Evolutionary conservation across 2,888 invertebrate genomes (phyloP), one percentile per base, ranked within the genome.

Genomic region (Theodoxus fluviatilis): DNA sequence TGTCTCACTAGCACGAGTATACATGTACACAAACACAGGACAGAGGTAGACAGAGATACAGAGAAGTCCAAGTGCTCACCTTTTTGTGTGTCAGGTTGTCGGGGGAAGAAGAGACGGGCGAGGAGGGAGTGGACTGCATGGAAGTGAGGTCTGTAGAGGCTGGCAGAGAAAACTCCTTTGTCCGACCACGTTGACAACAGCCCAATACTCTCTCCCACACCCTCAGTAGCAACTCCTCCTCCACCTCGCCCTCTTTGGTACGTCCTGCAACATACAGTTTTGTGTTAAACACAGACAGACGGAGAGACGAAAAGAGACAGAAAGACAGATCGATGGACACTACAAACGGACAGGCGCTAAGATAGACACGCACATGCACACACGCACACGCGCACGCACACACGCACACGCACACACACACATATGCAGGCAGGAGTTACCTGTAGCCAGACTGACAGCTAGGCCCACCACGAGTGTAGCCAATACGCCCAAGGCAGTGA

Each of bases 401-500:
- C n/a, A 6, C 18, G 4, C 52, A 6, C n/a, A 52, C 52, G n/a
- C 6, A 6, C 6, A 22, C 25, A 3, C 6, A n/a, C 28, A 57
- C 6, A 3, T 25, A 3, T 28, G 3, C 28, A 15, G 28, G 3
- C 25, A 12, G 31, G n/a, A 22, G 25, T n/a, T 67, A 67, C 67
- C 71, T 63, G 67, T 52, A 4, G 47, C 15, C 25, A 73, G 35
- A 68, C 79, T 77, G 37, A 78, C 75, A 18, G 79, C 18, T 6
- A 81, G 47, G 15, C 82, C 82, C 28, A 79, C 55, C 25, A 75
- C 28, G 0, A 82, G 74, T 1, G 78, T 76, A 12, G 73, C 71
- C 1, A 81, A 35, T 2, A 78, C 75, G 28, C 81, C 82, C 22
- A 80, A 69, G 12, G 78, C 74, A 28, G 79, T 79, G 68, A 79